Conservation (phyloP, 2,888 invertebrate genomes). For the Himalopsyche tibetana region DNA sequence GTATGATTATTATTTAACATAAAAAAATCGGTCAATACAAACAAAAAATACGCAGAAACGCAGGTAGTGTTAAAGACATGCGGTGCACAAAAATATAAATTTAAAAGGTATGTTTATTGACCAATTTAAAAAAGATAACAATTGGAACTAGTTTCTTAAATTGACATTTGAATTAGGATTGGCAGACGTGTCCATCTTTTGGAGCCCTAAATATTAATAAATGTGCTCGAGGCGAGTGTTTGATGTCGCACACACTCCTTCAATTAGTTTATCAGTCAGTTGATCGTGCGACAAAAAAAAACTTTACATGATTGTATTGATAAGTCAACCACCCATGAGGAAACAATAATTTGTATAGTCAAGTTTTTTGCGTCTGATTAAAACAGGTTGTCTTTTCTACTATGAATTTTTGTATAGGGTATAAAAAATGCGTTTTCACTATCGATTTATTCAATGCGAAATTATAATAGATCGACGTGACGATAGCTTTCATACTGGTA, state of each 20-base stretch:
- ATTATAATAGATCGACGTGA: neutral
- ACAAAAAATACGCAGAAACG: too few relatives aligned
- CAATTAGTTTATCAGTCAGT: neutral
- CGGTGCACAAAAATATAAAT: too few relatives aligned
- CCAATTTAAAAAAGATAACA: too few relatives aligned
- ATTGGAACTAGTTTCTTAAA: too few relatives aligned
- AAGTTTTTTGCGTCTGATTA: neutral
- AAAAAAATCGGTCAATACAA: too few relatives aligned
- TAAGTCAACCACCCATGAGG: slow-evolving; percentile 7
- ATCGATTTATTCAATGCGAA: neutral
- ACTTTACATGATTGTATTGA: neutral
- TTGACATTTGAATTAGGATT: too few relatives aligned
- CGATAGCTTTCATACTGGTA: neutral
- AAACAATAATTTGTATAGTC: neutral
- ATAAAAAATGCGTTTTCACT: slow-evolving; percentile 14
- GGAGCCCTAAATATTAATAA: neutral
- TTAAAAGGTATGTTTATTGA: too few relatives aligned
- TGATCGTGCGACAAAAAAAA: slow-evolving; percentile 6
- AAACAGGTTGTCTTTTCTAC: neutral
- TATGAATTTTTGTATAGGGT: neutral
- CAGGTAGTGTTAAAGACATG: too few relatives aligned
- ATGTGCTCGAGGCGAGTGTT: neutral
- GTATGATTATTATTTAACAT: too few relatives aligned
- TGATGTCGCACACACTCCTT: neutral
- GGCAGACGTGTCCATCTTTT: neutral